Conservation (phyloP, 2,797 vertebrate genomes). For the Eutrigla gurnardus region DNA sequence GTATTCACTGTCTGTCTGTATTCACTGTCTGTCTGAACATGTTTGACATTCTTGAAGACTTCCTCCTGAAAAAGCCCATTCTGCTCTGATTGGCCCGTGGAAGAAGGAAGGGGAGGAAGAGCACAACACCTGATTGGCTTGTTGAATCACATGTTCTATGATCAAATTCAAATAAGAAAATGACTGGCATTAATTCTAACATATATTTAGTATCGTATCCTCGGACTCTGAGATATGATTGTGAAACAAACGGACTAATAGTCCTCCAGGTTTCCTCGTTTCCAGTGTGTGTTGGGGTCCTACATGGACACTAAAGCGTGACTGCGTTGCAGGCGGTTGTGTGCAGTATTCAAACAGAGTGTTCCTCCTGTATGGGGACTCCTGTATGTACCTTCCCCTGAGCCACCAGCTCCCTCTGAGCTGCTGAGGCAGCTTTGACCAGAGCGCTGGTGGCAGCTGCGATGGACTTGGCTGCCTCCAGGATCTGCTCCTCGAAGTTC, state of each 20-base stretch:
- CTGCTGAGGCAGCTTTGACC: conserved; percentile 95
- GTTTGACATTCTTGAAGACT: neutral
- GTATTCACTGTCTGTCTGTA: neutral
- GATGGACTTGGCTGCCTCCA: conserved; percentile 97
- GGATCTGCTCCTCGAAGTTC: conserved; percentile 97
- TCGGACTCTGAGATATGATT: neutral
- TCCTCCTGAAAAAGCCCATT: neutral
- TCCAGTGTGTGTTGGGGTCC: neutral
- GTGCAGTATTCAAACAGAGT: neutral
- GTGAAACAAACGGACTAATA: neutral
- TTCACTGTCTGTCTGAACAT: neutral
- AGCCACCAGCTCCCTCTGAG: conserved; percentile 94
- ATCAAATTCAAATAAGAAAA: neutral
- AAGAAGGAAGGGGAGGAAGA: neutral
- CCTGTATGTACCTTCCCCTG: conserved; percentile 90
- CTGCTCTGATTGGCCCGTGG: neutral
- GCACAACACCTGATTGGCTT: no score
- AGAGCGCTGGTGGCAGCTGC: conserved; percentile 95
- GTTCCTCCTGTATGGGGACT: no score
- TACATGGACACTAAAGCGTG: no score
- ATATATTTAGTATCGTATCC: neutral
- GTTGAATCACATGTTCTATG: no score
- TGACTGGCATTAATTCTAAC: neutral
- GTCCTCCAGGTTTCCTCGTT: conserved; percentile 1
- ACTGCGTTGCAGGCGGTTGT: no score